Conservation (phyloP, 2,888 invertebrate species). For the Leptogaster cylindrica region DNA sequence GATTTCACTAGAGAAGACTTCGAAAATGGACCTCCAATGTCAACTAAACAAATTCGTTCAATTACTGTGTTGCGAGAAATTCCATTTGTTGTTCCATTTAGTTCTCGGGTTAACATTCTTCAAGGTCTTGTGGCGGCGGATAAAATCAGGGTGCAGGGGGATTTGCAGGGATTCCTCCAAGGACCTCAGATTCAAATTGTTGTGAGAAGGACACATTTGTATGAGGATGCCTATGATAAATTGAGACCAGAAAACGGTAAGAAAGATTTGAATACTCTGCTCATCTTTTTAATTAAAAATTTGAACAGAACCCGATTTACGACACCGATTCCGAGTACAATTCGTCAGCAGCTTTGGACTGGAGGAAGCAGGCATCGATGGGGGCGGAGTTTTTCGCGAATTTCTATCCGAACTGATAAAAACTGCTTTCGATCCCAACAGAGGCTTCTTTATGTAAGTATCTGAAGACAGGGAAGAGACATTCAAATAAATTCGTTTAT, state of each 20-base stretch:
- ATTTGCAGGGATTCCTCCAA: conserved; percentile 74
- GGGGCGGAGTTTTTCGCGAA: conserved; percentile 95
- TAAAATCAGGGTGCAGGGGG: conserved; percentile 70
- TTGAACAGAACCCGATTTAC: conserved; percentile 80
- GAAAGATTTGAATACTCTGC: conserved; percentile 43
- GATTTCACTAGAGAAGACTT: conserved; percentile 67
- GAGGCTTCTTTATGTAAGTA: conserved; percentile 81
- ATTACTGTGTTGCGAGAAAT: conserved; percentile 88
- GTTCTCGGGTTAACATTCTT: conserved; percentile 84
- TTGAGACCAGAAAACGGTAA: conserved; percentile 87
- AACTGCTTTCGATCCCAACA: conserved; percentile 95
- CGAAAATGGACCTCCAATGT: conserved; percentile 82
- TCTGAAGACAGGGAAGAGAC: neutral
- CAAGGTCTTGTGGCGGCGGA: conserved; percentile 70
- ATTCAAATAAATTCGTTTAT: neutral
- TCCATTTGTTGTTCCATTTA: conserved; percentile 93
- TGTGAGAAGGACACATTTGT: conserved; percentile 89
- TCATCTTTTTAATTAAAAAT: neutral
- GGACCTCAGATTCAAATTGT: conserved; percentile 78
- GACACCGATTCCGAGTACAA: conserved; percentile 85
- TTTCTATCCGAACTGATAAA: conserved; percentile 92
- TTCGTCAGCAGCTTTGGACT: conserved; percentile 88
- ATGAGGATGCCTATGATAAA: conserved; percentile 97
- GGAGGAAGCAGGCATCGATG: conserved; percentile 96
- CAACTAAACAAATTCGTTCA: conserved; percentile 85